Base-by-base conservation (phyloP, 2,797 vertebrate species). In the Pitangus sulphuratus region DNA sequence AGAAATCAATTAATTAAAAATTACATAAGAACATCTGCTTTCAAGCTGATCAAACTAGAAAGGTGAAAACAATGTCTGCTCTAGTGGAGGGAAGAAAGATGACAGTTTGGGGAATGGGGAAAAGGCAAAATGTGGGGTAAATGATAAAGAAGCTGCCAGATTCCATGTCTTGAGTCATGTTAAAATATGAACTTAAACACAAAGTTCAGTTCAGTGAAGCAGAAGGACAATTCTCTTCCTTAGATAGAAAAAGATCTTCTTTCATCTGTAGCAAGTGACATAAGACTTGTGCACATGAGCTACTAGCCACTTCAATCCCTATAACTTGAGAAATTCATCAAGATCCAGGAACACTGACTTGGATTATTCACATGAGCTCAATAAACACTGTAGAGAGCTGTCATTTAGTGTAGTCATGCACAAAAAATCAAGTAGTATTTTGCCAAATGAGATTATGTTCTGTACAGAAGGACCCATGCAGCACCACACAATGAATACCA, bases 1-100 rank as follows among this genome's bases (percentile, higher is more conserved):
- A 97, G 94, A 96, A 94, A 95, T 91, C 93, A 93, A 95, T 96
- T 96, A 96, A 97, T 97, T 97, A 90, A 93, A 95, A 96, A 93
- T 95, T 96, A 96, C 92, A 75, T 93, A 82, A 89, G 93, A 97
- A 97, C 96, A 96, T 90, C 95, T 97, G 96, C 89, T 97, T 90
- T 91, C 91, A 95, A 93, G 91, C 87, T 51, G 85, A 94, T 96
- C 88, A 94, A 96, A 95, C 85, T 81, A 84, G 94, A 94, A 93
- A 97, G 93, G 92, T 97, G 96, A 96, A 95, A 94, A 96, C 75
- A 35, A 78, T 14, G 87, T 92, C 90, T 94, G 86, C 94, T 92
- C 87, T 83, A 85, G 61, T 4, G 35, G 53, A 95, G 78, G 68
- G 76, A 65, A 83, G 75, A 92, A 84, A 87, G 87, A 88, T 2